Conservation (phyloP, 2,797 vertebrate species). For the Gobio occitaniae region DNA sequence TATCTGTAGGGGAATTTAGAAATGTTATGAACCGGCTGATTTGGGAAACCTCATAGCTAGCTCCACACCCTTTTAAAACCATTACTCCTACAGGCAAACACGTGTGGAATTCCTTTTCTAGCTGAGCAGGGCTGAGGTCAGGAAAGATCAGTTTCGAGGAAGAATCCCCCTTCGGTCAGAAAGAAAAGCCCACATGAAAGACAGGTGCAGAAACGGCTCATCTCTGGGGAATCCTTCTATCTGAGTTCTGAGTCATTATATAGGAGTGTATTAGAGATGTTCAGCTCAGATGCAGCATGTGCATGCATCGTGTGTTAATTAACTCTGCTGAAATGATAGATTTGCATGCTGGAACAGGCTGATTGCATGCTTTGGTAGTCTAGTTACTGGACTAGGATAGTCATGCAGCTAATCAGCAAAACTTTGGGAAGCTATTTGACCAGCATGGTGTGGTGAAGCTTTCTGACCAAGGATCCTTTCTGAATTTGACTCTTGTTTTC, state of each 20-base stretch:
- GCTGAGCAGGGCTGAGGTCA: conserved; percentile 51
- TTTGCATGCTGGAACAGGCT: neutral
- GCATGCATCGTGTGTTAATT: neutral
- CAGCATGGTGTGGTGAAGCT: neutral
- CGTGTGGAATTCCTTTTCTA: conserved; percentile 57
- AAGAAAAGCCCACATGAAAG: conserved; percentile 40
- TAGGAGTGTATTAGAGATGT: conserved; percentile 3
- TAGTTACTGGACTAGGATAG: neutral
- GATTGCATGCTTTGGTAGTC: neutral
- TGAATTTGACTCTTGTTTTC: neutral
- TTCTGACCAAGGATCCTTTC: neutral
- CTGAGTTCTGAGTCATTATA: conserved; percentile 17
- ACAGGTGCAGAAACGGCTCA: conserved; percentile 53
- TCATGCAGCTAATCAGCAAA: neutral
- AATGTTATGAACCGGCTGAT: conserved; percentile 50
- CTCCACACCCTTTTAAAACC: conserved; percentile 59
- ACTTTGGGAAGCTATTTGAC: neutral
- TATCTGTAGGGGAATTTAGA: conserved; percentile 44
- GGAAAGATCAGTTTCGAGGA: conserved; percentile 50
- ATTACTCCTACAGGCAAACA: conserved; percentile 66
- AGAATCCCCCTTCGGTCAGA: conserved; percentile 47
- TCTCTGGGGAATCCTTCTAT: conserved; percentile 19
- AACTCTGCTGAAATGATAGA: neutral
- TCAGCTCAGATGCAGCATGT: neutral
- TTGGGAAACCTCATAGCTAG: conserved; percentile 54